Percentiles rank a stretch among this genome's conserved stretches.
Conservation (phyloP, 2,888 invertebrate species). For the Oasisia sp. region DNA sequence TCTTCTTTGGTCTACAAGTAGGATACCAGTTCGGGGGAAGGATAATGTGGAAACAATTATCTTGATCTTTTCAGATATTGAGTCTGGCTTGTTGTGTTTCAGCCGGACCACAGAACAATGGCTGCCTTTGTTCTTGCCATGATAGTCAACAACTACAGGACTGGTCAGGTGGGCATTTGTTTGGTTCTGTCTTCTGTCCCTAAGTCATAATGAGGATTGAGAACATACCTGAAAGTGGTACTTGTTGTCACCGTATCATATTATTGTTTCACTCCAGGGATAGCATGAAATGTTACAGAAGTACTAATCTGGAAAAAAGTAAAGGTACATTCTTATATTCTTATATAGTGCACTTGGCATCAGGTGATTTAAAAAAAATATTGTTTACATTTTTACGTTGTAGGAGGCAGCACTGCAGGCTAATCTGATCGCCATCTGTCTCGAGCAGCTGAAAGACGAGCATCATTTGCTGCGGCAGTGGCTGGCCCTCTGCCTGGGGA, state of each 20-base stretch:
- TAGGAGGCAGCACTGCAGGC: slow-evolving; percentile 87
- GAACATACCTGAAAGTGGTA: background rate
- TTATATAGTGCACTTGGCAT: too few species aligned
- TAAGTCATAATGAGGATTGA: background rate
- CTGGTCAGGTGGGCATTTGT: slow-evolving; percentile 75
- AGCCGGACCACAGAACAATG: slow-evolving; percentile 84
- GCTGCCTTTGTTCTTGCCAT: slow-evolving; percentile 95
- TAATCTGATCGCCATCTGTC: slow-evolving; percentile 88
- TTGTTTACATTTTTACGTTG: background rate
- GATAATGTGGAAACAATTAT: background rate
- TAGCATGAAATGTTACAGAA: too few species aligned
- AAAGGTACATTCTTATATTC: too few species aligned
- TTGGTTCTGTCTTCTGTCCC: background rate
- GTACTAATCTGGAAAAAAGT: too few species aligned
- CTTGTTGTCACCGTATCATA: too few species aligned
- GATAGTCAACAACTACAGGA: slow-evolving; percentile 88
- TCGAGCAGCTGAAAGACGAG: slow-evolving; percentile 83
- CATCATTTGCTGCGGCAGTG: slow-evolving; percentile 71
- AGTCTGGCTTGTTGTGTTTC: slow-evolving; percentile 34
- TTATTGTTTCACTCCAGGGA: too few species aligned
- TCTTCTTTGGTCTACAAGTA: background rate
- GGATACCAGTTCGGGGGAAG: background rate
- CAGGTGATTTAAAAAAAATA: too few species aligned
- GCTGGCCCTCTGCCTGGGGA: slow-evolving; percentile 90
- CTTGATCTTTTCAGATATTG: background rate